phyloP scores from a whole-genome alignment of 2,888 invertebrate species.

The Drosophila lacicola region DNA sequence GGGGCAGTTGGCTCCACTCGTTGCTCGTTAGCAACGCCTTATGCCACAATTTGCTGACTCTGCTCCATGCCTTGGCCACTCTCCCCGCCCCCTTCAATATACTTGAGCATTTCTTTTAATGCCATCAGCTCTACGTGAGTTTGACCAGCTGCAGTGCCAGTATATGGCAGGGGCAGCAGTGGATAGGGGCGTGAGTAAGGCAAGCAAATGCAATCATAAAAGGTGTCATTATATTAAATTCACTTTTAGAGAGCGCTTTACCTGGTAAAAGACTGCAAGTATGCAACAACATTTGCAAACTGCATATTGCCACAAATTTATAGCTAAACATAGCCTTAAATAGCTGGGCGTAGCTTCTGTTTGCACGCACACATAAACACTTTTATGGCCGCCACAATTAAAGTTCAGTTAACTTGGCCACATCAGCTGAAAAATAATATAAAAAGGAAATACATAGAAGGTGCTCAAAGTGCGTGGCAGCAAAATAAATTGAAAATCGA shows the following conservation, averaged over 20 bases:
- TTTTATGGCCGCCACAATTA: conserved; percentile 40
- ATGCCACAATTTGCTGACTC: conserved; percentile 72
- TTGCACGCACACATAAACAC: not conserved
- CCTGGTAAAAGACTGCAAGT: conserved; percentile 39
- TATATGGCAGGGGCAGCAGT: not conserved
- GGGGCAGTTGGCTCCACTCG: conserved; percentile 9
- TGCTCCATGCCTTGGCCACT: conserved; percentile 30
- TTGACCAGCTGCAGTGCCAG: conserved; percentile 69
- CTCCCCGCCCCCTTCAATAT: not conserved
- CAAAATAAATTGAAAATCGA: conserved; percentile 81
- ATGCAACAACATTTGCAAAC: conserved; percentile 45
- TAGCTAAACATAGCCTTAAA: conserved; percentile 20
- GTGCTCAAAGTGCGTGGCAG: conserved; percentile 29
- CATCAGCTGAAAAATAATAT: conserved; percentile 5
- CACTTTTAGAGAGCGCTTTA: conserved; percentile 31
- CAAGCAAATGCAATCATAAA: conserved; percentile 77
- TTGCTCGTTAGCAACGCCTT: conserved; percentile 58
- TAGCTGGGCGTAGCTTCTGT: conserved; percentile 3
- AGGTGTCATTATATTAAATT: conserved; percentile 73
- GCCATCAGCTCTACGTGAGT: conserved; percentile 55
- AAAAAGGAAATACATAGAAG: not conserved
- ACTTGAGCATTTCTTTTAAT: conserved; percentile 49
- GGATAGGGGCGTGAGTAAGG: not conserved
- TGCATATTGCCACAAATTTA: conserved; percentile 13
- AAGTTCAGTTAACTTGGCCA: conserved; percentile 51